Evolutionary conservation across 1,140 invertebrate species (phyloP), one percentile per base, ranked within the genome.

Genomic region (Drosophila virilis): DNA sequence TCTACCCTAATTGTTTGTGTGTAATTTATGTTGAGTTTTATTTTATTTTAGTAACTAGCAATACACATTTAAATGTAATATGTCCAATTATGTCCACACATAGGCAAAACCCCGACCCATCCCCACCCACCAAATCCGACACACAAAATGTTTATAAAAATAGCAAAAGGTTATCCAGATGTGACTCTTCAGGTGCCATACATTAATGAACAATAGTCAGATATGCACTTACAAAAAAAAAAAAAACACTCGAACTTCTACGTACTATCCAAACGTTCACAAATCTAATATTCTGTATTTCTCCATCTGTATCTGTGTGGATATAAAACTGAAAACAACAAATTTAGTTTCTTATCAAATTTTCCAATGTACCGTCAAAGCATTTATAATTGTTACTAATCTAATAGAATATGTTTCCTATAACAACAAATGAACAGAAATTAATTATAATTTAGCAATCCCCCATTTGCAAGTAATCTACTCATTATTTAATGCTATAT

Each of bases 321-420:
- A 73, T 57, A 58, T 33, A 28, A 28, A 28, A 28, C 28, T 8
- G 55, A 13, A 60, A 61, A 60, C 38, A 64, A 61, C 52, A 75
- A 88, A 70, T 69, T 86, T 86, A 88, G 76, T 86, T 83, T 82
- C 69, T 74, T 83, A 84, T 76, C 54, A 64, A 80, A 77, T 76
- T 89, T 88, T 88, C 84, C 80, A 83, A 84, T 89, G 85, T 89
- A 89, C 85, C 85, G 85, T 85, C 78, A 85, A 90, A 90, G 85
- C 85, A 89, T 89, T 89, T 89, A 89, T 90, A 78, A 81, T 90
- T 90, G 80, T 89, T 90, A 89, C 85, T 85, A 69, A 80, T 71
- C 67, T 64, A 78, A 75, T 85, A 78, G 79, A 59, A 72, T 71
- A 75, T 64, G 64, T 70, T 78, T 74, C 74, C 82, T 70, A 76